Conservation (phyloP, 2,888 invertebrate species). For the Dyspetes luteomarginatus region DNA sequence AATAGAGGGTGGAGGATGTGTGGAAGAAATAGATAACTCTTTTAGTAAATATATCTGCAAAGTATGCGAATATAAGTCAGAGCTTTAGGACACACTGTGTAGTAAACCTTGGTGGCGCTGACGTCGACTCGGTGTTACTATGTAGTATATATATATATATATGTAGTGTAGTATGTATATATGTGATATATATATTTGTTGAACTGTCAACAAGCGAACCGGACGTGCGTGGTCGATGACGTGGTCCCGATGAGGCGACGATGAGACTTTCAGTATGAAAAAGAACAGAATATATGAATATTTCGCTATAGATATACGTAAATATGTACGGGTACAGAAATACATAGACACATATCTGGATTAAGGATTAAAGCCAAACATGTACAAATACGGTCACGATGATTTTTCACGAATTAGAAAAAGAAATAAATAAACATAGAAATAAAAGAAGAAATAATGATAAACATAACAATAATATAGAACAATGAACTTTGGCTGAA, state of each 20-base stretch:
- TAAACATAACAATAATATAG: not conserved
- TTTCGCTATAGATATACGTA: not conserved
- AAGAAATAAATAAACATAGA: not conserved
- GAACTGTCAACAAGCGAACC: conserved; percentile 60
- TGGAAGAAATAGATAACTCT: no score
- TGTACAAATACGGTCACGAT: conserved; percentile 7
- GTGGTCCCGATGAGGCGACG: conserved; percentile 51
- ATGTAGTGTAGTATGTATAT: no score
- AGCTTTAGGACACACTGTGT: not conserved
- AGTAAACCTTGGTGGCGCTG: conserved; percentile 42
- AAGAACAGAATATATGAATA: not conserved
- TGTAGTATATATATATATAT: not conserved
- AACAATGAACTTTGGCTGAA: not conserved
- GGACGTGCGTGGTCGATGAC: conserved; percentile 63
- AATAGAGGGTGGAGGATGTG: no score
- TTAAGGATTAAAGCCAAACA: not conserved
- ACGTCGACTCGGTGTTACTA: conserved; percentile 46
- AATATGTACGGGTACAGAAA: not conserved
- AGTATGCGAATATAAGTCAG: conserved; percentile 6
- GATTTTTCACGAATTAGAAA: not conserved
- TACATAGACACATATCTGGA: not conserved
- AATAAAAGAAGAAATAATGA: not conserved
- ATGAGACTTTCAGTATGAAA: conserved; percentile 36
- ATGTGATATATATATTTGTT: conserved; percentile 18
- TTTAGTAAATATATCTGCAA: no score